phyloP scores from a whole-genome alignment of 2,888 invertebrate genomes.

The Archips crataeganus region DNA sequence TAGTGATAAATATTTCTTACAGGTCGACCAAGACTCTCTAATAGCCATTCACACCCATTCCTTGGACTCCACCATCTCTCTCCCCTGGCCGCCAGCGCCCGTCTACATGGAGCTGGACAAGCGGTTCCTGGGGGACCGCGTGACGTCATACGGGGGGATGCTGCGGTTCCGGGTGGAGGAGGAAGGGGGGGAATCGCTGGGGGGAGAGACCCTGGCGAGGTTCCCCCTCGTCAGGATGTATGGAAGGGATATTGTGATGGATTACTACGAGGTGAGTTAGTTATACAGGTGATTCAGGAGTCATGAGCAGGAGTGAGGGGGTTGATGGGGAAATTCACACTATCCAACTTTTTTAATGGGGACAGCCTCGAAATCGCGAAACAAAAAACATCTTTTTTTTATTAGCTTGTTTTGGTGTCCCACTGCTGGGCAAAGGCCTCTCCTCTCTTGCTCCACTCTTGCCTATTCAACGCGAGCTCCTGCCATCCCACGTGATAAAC shows the following conservation, averaged over 20 bases:
- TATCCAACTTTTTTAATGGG: no score
- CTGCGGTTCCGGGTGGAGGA: conserved; percentile 92
- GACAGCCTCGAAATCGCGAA: no score
- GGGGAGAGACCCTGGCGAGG: conserved; percentile 83
- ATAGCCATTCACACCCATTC: conserved; percentile 73
- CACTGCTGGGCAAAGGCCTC: no score
- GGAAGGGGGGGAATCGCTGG: conserved; percentile 86
- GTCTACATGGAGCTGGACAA: conserved; percentile 94
- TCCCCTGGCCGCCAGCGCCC: conserved; percentile 86
- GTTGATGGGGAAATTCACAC: no score
- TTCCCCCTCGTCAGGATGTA: conserved; percentile 94
- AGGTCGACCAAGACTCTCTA: conserved; percentile 76
- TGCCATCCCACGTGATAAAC: no score
- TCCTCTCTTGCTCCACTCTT: no score
- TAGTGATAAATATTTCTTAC: conserved; percentile 1
- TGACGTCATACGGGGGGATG: conserved; percentile 96
- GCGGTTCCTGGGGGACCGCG: conserved; percentile 94
- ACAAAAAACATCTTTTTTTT: no score
- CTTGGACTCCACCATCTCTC: conserved; percentile 70
- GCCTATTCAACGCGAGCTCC: no score
- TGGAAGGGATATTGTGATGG: conserved; percentile 90
- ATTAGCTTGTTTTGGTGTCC: no score
- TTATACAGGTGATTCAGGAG: no score
- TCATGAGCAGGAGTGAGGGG: no score
- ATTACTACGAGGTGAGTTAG: conserved; percentile 87